Conservation (phyloP, 2,888 invertebrate genomes). For the Taphrorychus bicolor region DNA sequence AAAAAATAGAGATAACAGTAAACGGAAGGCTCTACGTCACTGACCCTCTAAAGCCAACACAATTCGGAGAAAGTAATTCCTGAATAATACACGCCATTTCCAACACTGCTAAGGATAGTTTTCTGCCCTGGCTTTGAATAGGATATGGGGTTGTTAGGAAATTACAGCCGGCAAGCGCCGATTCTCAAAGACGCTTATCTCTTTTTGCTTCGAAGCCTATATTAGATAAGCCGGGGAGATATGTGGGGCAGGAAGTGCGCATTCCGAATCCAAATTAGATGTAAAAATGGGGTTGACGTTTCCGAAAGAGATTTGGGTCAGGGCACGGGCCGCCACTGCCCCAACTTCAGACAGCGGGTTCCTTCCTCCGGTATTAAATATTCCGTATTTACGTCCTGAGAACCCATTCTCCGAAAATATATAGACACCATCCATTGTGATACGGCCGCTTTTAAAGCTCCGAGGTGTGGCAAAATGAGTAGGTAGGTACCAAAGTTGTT, state of each 20-base stretch:
- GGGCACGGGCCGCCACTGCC: not conserved
- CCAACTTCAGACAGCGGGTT: not conserved
- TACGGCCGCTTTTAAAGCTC: slow-evolving; percentile 1
- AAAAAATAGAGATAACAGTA: not conserved
- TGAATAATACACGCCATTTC: slow-evolving; percentile 29
- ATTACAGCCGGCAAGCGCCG: slow-evolving; percentile 26
- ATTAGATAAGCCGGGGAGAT: slow-evolving; percentile 32
- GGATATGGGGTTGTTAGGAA: slow-evolving; percentile 37
- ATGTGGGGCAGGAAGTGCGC: slow-evolving; percentile 24
- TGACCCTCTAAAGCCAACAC: not conserved
- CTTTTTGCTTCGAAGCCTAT: slow-evolving; percentile 18
- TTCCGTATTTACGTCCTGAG: too few species aligned
- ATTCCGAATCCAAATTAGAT: slow-evolving; percentile 25
- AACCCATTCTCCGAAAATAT: not conserved
- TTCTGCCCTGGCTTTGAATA: slow-evolving; percentile 27
- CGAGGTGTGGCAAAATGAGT: slow-evolving; percentile 17
- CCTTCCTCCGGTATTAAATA: not conserved
- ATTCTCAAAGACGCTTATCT: slow-evolving; percentile 27
- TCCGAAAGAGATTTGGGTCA: not conserved
- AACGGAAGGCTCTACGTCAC: not conserved
- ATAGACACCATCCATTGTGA: slow-evolving; percentile 8
- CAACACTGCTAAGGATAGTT: slow-evolving; percentile 26
- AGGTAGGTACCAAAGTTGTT: slow-evolving; percentile 8
- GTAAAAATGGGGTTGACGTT: slow-evolving; percentile 12
- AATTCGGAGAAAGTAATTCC: slow-evolving; percentile 28